A percentile compares a stretch with the other conserved stretches of the same genome.
These are phyloP conservation scores for Asbolus verrucosus DNA, from an alignment of 1,140 invertebrate genomes.

Conservation along the genomic window DNA sequence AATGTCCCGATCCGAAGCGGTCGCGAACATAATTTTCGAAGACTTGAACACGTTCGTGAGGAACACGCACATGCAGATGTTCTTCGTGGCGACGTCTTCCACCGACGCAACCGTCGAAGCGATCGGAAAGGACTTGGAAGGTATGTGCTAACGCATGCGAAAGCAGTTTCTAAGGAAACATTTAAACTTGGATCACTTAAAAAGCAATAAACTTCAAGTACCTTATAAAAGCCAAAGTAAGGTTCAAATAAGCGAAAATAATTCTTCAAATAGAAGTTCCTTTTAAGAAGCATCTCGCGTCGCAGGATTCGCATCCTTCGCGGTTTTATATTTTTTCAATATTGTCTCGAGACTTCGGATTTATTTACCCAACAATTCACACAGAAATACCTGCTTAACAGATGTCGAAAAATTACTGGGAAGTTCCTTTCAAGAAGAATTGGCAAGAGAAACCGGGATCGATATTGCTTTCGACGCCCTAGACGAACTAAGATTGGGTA, in stretches of 20 bases:
- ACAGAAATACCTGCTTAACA: constrained; percentile 65
- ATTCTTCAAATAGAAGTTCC: neutral
- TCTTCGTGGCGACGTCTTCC: constrained; percentile 71
- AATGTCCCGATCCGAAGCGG: constrained; percentile 68
- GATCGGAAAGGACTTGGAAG: constrained; percentile 72
- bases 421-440: constrained; percentile 73
- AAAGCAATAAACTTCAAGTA: constrained; percentile 52
- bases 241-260: neutral
- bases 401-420: constrained; percentile 76
- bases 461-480: constrained; percentile 73
- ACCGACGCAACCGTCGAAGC: constrained; percentile 72
- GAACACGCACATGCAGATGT: constrained; percentile 71
- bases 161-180: no score
- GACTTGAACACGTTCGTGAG: constrained; percentile 72
- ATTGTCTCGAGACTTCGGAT: no score
- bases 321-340: no score
- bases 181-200: no score
- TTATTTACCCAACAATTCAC: no score
- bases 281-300: no score
- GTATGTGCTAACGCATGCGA: no score
- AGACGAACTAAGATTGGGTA: constrained; percentile 73
- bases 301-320: no score
- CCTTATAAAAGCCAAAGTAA: constrained; percentile 36
- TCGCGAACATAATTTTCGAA: constrained; percentile 69
- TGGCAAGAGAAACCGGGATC: constrained; percentile 75